Conservation (phyloP, 1,140 invertebrate genomes). For the Panulirus ornatus region DNA sequence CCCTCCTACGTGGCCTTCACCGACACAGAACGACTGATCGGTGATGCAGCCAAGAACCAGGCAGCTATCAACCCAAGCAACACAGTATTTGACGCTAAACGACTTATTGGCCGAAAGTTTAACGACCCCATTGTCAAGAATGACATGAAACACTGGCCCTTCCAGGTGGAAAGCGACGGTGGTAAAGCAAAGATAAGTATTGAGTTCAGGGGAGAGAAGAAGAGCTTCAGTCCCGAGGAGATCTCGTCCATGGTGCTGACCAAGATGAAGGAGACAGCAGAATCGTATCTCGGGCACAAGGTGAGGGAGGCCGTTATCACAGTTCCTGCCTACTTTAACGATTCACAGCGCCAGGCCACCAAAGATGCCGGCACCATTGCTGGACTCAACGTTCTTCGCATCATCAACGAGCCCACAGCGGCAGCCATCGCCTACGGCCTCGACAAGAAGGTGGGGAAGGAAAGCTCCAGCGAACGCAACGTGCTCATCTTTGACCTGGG, state of each 20-base stretch:
- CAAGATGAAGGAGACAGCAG: constrained; percentile 42
- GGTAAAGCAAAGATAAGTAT: constrained; percentile 1
- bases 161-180: background rate
- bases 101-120: constrained; percentile 33
- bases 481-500: constrained; percentile 40
- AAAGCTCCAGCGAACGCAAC: constrained; percentile 80
- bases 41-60: constrained; percentile 27
- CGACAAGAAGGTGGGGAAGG: background rate
- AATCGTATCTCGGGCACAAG: constrained; percentile 11
- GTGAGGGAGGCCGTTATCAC: constrained; percentile 33
- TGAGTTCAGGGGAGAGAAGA: constrained; percentile 22
- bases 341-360: constrained; percentile 37
- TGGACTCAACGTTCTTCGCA: constrained; percentile 18
- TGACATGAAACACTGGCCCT: constrained; percentile 45
- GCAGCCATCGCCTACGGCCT: constrained; percentile 42
- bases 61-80: constrained; percentile 18
- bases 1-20: constrained; percentile 31
- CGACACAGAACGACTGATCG: constrained; percentile 20
- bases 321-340: constrained; percentile 36
- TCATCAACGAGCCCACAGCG: constrained; percentile 41
- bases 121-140: background rate
- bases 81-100: constrained; percentile 20
- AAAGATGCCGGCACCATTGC: constrained; percentile 30
- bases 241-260: constrained; percentile 35
- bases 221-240: constrained; percentile 30